Percentiles rank a stretch among this genome's conserved stretches.
Conservation (phyloP, 2,113 vertebrate species). For the Verasper variegatus region DNA sequence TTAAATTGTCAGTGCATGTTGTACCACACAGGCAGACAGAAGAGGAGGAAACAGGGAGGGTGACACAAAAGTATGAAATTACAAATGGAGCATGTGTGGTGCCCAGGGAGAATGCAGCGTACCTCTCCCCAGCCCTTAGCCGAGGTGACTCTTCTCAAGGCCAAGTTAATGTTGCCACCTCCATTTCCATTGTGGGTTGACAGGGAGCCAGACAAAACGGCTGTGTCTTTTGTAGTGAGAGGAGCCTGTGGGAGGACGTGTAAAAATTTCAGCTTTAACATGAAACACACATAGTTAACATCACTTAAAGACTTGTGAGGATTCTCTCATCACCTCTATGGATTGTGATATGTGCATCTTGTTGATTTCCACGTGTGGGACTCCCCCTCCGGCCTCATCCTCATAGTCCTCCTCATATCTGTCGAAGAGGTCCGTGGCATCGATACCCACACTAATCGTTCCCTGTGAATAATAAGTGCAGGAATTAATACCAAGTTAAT, state of each 20-base stretch:
- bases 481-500: not conserved
- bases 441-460: slow-evolving; percentile 95
- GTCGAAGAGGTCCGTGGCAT: slow-evolving; percentile 98
- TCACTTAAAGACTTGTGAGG: not conserved
- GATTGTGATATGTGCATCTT: slow-evolving; percentile 99
- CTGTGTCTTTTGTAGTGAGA: slow-evolving; percentile 93
- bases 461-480: slow-evolving; percentile 81
- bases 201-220: slow-evolving; percentile 94
- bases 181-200: slow-evolving; percentile 98
- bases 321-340: slow-evolving; percentile 87
- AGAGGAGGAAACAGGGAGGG: not conserved
- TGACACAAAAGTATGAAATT: too few relatives aligned
- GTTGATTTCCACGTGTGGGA: slow-evolving; percentile 97
- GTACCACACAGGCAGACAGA: not conserved
- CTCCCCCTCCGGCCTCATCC: slow-evolving; percentile 84
- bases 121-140: slow-evolving; percentile 97
- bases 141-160: slow-evolving; percentile 91
- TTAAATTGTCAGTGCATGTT: not conserved
- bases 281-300: not conserved
- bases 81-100: not conserved
- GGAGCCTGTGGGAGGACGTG: slow-evolving; percentile 86
- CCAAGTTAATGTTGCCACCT: slow-evolving; percentile 93
- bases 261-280: not conserved
- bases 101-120: slow-evolving; percentile 1
- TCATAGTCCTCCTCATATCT: slow-evolving; percentile 96